Base-by-base conservation (phyloP, 2,888 invertebrate genomes). In the Chalcis sispes region DNA sequence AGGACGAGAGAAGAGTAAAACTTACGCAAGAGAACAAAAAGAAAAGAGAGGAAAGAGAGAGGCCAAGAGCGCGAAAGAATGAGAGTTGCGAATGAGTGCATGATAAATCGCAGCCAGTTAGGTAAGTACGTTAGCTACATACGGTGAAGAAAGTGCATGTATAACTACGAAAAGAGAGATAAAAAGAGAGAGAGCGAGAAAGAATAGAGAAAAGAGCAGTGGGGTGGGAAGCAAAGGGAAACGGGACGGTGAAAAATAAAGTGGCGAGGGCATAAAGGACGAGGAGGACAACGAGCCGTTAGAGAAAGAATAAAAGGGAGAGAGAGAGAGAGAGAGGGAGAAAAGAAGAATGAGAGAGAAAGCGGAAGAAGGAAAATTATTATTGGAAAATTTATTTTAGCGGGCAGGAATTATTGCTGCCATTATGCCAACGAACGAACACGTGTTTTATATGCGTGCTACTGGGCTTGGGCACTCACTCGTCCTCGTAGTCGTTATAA, bases 61-160 rank as follows among this genome's bases (percentile, higher is more conserved):
- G 42, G 52, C 3, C n/a, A 18, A 46, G 23, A 61, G 7, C 15
- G 25, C 20, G 32, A 20, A 59, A 40, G 40, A 65, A 75, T 62
- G 75, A 61, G 56, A 77, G 76, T 67, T 82, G 84, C 80, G 82
- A 85, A 85, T 82, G 82, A 82, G 81, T 82, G 79, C 82, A 85
- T 86, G 85, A 87, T 86, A 86, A 87, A 87, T 87, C 80, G 85
- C 79, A 83, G 82, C 83, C 84, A 84, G 86, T 87, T 87, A 84
- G 83, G 85, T 77, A 72, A 77, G 67, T 85, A 84, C 83, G 85
- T 87, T 85, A 85, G 84, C 83, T 86, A 85, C 85, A 86, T 85
- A 85, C 84, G 84, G 83, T 77, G 18, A 42, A 59, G 18, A 36
- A 27, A 76, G 66, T 76, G 72, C 62, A 67, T 76, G 46, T 72